Evolutionary conservation across 2,888 invertebrate species (phyloP).

Genomic region (Oasisia sp.): DNA sequence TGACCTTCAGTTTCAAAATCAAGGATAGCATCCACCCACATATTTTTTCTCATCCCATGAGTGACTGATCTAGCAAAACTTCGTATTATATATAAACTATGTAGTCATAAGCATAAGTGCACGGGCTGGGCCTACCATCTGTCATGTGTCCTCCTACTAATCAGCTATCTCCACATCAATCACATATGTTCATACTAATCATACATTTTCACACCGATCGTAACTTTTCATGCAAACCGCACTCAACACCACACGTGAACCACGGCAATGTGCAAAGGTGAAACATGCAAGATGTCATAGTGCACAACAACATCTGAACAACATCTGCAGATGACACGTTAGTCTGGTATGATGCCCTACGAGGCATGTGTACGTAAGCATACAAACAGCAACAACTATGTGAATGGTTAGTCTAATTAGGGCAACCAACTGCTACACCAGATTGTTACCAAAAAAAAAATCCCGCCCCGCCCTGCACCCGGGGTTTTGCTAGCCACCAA

Average conservation of each 20-base stretch:
- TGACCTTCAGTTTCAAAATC: too few relatives aligned
- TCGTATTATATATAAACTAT: too few relatives aligned
- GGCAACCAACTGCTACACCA: too few relatives aligned
- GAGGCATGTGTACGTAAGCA: not conserved
- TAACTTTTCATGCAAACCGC: not conserved
- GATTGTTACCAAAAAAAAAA: too few relatives aligned
- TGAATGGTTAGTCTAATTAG: not conserved
- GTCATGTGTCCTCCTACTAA: not conserved
- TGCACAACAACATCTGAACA: not conserved
- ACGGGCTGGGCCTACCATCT: too few relatives aligned
- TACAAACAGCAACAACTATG: not conserved
- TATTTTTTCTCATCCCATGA: too few relatives aligned
- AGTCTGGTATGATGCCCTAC: not conserved
- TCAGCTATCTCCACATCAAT: not conserved
- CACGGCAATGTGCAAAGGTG: not conserved
- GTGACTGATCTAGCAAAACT: too few relatives aligned
- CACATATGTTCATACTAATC: not conserved
- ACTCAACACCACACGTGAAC: not conserved
- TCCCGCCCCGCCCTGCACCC: not conserved
- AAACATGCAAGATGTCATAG: not conserved
- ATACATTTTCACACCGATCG: not conserved
- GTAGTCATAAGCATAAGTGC: too few relatives aligned
- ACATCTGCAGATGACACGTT: not conserved
- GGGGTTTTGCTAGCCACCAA: not conserved
- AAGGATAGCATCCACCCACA: too few relatives aligned